These are phyloP conservation scores for Cordilura impudica DNA, from an alignment of 2,888 invertebrate species.

Conservation along the genomic window DNA sequence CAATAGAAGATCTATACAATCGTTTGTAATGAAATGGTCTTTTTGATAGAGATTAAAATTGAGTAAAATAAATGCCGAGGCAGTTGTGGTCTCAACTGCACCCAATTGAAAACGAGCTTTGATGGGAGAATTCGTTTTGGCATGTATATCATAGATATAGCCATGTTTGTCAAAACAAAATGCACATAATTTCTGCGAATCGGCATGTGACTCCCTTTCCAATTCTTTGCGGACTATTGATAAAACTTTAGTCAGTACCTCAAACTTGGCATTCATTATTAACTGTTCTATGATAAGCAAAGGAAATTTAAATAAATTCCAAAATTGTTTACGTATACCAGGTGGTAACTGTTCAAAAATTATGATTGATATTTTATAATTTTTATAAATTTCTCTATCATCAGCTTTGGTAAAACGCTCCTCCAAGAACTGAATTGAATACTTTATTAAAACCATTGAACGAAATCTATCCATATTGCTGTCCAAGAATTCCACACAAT, in stretches of 20 bases:
- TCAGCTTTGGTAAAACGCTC: constrained; percentile 72
- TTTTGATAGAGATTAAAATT: constrained; percentile 82
- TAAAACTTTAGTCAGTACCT: constrained; percentile 82
- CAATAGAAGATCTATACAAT: constrained; percentile 84
- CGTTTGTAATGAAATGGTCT: constrained; percentile 80
- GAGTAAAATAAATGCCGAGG: constrained; percentile 78
- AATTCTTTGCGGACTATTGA: constrained; percentile 79
- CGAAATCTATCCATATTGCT: constrained; percentile 82
- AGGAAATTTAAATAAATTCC: constrained; percentile 84
- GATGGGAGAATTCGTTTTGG: constrained; percentile 45
- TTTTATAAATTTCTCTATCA: constrained; percentile 78
- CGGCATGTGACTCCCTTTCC: constrained; percentile 39
- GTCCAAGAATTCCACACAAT: constrained; percentile 82
- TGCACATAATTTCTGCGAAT: constrained; percentile 66
- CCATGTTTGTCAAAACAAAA: constrained; percentile 76
- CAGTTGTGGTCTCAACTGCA: constrained; percentile 46
- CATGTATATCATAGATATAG: constrained; percentile 71
- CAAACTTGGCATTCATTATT: constrained; percentile 90
- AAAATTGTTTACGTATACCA: constrained; percentile 81
- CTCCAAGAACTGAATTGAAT: constrained; percentile 82
- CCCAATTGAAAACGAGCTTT: constrained; percentile 71
- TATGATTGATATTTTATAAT: constrained; percentile 83
- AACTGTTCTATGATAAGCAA: constrained; percentile 89
- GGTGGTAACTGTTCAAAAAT: constrained; percentile 82
- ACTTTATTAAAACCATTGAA: constrained; percentile 82